These are phyloP conservation scores for Oreochromis spilurus DNA, from an alignment of 2,113 vertebrate genomes.

Conservation along the genomic window DNA sequence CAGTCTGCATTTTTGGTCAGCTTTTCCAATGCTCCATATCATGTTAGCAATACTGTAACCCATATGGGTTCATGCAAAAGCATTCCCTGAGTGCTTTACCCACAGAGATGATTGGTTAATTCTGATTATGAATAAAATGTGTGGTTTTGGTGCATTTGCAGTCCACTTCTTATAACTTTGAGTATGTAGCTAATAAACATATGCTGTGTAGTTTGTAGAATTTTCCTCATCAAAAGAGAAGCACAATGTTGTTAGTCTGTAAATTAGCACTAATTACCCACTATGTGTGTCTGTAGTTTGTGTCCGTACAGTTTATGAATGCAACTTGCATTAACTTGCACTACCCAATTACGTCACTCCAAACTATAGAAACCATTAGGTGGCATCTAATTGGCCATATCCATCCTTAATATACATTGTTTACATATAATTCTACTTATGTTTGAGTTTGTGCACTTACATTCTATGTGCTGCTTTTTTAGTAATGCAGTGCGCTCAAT, in stretches of 20 bases:
- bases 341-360: not conserved
- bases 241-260: not conserved
- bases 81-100: not conserved
- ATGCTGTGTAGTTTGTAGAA: not conserved
- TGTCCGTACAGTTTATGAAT: rapidly evolving
- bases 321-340: not conserved
- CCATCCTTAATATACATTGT: not conserved
- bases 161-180: not conserved
- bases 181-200: not conserved
- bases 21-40: too few relatives aligned
- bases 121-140: not conserved
- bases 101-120: not conserved
- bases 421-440: not conserved
- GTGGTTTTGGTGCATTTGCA: not conserved
- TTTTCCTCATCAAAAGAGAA: not conserved
- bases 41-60: not conserved
- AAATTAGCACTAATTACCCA: not conserved
- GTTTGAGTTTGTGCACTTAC: not conserved
- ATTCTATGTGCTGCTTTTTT: not conserved
- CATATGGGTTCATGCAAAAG: too few relatives aligned
- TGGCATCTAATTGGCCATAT: not conserved
- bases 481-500: not conserved
- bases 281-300: not conserved
- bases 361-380: not conserved
- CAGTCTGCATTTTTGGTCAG: too few relatives aligned